Evolutionary conservation across 2,888 invertebrate genomes (phyloP), one percentile per base, ranked within the genome.

Genomic region (Ornithoptera priamus): DNA sequence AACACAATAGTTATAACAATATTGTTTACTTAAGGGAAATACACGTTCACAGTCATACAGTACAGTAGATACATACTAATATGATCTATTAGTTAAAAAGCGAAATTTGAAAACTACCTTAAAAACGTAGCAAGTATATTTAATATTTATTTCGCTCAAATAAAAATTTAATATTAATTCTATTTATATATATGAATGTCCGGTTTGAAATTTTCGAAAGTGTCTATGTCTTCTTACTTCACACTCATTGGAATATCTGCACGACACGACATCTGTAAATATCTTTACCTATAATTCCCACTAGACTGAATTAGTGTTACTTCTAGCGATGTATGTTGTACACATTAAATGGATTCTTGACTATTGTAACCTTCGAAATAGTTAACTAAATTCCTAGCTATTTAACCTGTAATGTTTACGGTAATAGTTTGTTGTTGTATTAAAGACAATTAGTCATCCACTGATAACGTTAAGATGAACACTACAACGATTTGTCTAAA

Each of bases 251-350:
- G 83, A 81, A 78, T 76, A 78, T 80, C 75, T 84, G 90, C 90
- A 90, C 89, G 82, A 84, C 80, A 78, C 78, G 81, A 80, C 71
- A 73, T 76, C 73, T 77, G 75, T 68, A 76, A 76, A 78, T 73
- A 74, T 72, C 68, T 71, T 77, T 82, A 88, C 84, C 84, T 88
- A 83, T 81, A 85, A 87, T 80, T 89, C 88, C 89, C 88, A 87
- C 84, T 92, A 92, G 92, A 92, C 91, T 92, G 92, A 92, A 81
- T 88, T 90, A 91, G 90, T 81, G 79, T 80, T 88, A 91, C 83
- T 88, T 74, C 84, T 90, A 88, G 85, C 75, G 75, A 82, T 85
- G 85, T 81, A 80, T 81, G 78, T 78, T 81, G 80, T 81, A 82
- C 77, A 83, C 76, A 77, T 77, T 22, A 75, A 76, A 74, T 76